phyloP scores from a whole-genome alignment of 2,113 vertebrate genomes.

The Andinoacara biseriatus region DNA sequence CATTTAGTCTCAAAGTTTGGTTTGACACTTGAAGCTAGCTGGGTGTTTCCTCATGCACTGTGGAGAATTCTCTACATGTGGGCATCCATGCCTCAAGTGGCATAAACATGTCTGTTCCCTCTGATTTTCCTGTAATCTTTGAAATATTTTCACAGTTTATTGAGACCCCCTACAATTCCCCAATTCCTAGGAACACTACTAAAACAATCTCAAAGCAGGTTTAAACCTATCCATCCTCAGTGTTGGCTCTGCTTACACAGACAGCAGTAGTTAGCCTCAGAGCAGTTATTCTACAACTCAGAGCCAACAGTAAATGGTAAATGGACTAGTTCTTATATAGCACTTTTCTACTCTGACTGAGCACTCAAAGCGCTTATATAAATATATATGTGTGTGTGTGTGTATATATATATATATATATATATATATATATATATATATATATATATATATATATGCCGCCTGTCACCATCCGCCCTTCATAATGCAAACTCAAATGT shows the following conservation, averaged over 20 bases:
- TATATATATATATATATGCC: too few species aligned
- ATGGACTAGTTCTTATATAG: too few species aligned
- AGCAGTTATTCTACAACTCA: slow-evolving; percentile 28
- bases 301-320: slow-evolving; percentile 32
- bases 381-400: too few species aligned
- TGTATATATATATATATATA: too few species aligned
- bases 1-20: slow-evolving; percentile 30
- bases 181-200: not conserved
- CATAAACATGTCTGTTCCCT: slow-evolving; percentile 2
- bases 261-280: not conserved
- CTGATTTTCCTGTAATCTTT: not conserved
- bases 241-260: slow-evolving; percentile 4
- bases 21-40: slow-evolving; percentile 51
- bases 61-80: not conserved
- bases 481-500: too few species aligned
- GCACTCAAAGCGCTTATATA: too few species aligned
- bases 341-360: too few species aligned
- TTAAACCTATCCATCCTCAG: not conserved
- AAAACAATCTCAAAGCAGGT: not conserved
- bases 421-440: too few species aligned
- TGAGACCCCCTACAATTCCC: not conserved
- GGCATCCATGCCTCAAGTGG: slow-evolving; percentile 12
- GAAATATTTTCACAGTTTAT: not conserved
- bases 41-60: slow-evolving; percentile 3
- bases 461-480: too few species aligned